Base-by-base conservation (phyloP, 2,888 invertebrate species). In the Smittia sp. region DNA sequence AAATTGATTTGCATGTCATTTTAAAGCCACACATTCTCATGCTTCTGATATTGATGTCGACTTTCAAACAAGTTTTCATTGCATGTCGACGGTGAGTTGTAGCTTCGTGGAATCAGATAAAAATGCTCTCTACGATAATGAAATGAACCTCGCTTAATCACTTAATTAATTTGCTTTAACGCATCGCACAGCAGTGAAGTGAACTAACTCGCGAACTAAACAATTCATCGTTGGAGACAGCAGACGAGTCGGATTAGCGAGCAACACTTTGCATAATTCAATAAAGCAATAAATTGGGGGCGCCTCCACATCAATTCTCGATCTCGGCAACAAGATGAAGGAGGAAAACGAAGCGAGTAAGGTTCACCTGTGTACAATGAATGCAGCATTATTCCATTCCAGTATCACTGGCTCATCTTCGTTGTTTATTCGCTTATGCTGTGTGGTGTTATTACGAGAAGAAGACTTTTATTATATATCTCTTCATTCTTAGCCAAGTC, bases 1-100 rank as follows among this genome's bases (percentile, higher is more conserved):
- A 62, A 69, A 62, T 72, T 72, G 72, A 72, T 72, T 72, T 72
- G 62, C 72, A 72, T 72, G 72, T 72, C 72, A 62, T 62, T 38
- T 38, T 22, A 22, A 18, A 46, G 52, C 24, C 11, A 18, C 24
- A 25, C 25, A 69, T 69, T 68, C 52, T 46, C 69, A 52, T 54
- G 52, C 27, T 69, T 18, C 24, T 25, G 27, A 41, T 69, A 27
- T 54, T 69, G 54, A 27, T 54, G 69, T 69, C 69, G 54, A 69
- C 54, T 54, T 69, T 54, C 69, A 69, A 69, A 25, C 66, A 20
- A 66, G 66, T 66, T 38, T 13, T 27, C 20, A n/a, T 58, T 58
- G 18, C 24, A 58, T 58, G 20, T 58, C 22, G 24, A 9, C 27
- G 27, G 13, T 32, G 1, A 32, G 18, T 32, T 39, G 67, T 41